A percentile compares a stretch with the other conserved stretches of the same genome.
Evolutionary conservation across 2,113 vertebrate species (phyloP).

Genomic region (Bothrops jararaca): DNA sequence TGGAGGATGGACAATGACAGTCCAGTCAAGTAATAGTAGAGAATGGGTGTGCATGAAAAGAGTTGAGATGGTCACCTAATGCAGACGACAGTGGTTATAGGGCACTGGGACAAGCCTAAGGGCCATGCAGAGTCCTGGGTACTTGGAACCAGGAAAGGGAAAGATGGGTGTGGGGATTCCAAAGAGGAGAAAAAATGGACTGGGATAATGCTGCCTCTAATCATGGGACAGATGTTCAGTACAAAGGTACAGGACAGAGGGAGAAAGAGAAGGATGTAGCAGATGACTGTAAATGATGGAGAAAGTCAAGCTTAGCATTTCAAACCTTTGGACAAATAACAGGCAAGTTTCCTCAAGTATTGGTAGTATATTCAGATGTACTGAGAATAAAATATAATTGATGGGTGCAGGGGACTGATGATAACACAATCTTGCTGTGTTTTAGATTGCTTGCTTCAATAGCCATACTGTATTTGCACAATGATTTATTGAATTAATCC

Average conservation of each 20-base stretch:
- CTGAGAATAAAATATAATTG: neutral
- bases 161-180: neutral
- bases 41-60: too few relatives aligned
- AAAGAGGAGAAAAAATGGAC: neutral
- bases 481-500: neutral
- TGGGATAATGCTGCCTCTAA: neutral
- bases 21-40: neutral
- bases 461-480: neutral
- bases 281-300: neutral
- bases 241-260: neutral
- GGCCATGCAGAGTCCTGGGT: neutral
- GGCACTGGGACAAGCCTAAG: neutral
- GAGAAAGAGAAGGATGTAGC: neutral
- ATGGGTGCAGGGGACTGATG: neutral
- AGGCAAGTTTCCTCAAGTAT: neutral
- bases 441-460: neutral
- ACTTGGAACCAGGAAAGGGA: neutral
- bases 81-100: neutral
- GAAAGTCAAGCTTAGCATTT: neutral
- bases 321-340: neutral
- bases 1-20: neutral
- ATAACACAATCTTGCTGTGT: neutral
- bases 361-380: neutral
- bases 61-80: neutral
- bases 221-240: neutral